Evolutionary conservation across 2,888 invertebrate species (phyloP).

Genomic region (Brachyopa scutellaris): DNA sequence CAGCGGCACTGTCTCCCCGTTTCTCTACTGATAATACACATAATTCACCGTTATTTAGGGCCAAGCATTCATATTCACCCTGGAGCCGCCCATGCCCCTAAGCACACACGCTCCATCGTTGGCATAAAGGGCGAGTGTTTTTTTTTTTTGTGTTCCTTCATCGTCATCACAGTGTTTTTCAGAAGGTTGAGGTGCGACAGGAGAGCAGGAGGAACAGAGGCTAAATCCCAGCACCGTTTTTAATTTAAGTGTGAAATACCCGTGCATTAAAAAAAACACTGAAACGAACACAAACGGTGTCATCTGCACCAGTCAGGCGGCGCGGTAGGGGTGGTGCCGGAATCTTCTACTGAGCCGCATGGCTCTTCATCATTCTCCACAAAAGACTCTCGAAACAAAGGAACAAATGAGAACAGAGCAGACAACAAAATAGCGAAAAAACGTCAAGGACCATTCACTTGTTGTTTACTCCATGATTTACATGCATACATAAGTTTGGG

Average conservation of each 20-base stretch:
- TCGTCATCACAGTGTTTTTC: too few relatives aligned
- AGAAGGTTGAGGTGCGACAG: conserved; percentile 45
- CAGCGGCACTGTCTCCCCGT: neutral
- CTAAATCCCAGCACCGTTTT: conserved; percentile 47
- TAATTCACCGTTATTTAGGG: conserved; percentile 65
- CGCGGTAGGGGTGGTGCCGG: neutral
- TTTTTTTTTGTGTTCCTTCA: neutral
- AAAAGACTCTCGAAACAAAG: conserved; percentile 51
- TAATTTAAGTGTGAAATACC: conserved; percentile 47
- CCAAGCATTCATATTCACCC: conserved; percentile 55
- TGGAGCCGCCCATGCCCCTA: conserved; percentile 1
- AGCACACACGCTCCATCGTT: conserved; percentile 19
- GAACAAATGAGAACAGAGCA: conserved; percentile 49
- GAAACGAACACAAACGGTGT: conserved; percentile 42
- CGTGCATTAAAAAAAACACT: conserved; percentile 8
- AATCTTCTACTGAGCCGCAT: conserved; percentile 7
- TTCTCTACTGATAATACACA: conserved; percentile 48
- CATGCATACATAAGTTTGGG: neutral
- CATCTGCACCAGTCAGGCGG: conserved; percentile 41
- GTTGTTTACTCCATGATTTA: conserved; percentile 49
- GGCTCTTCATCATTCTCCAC: conserved; percentile 47
- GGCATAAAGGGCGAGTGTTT: conserved; percentile 21
- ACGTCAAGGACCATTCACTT: conserved; percentile 49
- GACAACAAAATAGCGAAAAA: conserved; percentile 23
- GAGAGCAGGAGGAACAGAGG: conserved; percentile 21